Percentiles rank a stretch among this genome's conserved stretches.
phyloP scores from a whole-genome alignment of 2,888 invertebrate genomes.

The Gerris lacustris region DNA sequence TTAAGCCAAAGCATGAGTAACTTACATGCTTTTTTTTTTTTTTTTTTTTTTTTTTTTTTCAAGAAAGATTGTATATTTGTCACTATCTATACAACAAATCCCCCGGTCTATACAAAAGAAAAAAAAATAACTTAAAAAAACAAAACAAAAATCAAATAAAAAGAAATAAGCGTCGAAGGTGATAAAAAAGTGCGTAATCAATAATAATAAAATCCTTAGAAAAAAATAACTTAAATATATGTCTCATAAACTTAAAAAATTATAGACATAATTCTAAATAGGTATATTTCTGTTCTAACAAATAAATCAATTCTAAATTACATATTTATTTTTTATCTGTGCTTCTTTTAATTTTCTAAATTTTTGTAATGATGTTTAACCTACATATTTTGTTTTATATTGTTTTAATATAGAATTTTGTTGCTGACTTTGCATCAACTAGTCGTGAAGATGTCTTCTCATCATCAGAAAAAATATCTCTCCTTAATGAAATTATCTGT shows the following conservation, averaged over 20 bases:
- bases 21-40: background rate
- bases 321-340: too few species aligned
- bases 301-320: too few species aligned
- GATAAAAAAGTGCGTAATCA: background rate
- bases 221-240: slow-evolving; percentile 2
- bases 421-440: slow-evolving; percentile 78
- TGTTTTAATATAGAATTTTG: slow-evolving; percentile 55
- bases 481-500: slow-evolving; percentile 79
- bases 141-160: slow-evolving; percentile 2
- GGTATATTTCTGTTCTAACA: too few species aligned
- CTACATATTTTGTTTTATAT: too few species aligned
- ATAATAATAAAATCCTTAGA: slow-evolving; percentile 1
- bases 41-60: background rate
- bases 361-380: too few species aligned
- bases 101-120: slow-evolving; percentile 9
- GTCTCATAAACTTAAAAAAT: slow-evolving; percentile 2
- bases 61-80: background rate
- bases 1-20: background rate
- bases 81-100: slow-evolving; percentile 11
- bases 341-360: too few species aligned
- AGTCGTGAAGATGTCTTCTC: slow-evolving; percentile 73
- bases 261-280: too few species aligned
- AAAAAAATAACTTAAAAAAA: slow-evolving; percentile 2
- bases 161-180: background rate
- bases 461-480: slow-evolving; percentile 51